Conservation (phyloP, 2,797 vertebrate species). For the Chanos chanos region DNA sequence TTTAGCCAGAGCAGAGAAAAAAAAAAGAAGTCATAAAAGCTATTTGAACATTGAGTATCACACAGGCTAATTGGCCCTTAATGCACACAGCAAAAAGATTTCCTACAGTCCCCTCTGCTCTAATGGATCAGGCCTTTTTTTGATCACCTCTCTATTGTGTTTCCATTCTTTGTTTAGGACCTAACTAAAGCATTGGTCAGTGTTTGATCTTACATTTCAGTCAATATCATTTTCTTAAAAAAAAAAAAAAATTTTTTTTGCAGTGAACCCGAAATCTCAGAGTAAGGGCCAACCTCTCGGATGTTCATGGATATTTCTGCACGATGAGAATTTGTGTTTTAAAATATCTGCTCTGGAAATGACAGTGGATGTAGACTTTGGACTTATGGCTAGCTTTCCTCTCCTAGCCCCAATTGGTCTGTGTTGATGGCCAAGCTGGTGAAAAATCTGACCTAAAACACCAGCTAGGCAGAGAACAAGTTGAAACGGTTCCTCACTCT, state of each 20-base stretch:
- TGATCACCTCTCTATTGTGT: constrained; percentile 6
- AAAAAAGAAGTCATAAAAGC: constrained; percentile 27
- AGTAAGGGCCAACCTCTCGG: too few relatives aligned
- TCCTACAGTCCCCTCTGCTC: constrained; percentile 26
- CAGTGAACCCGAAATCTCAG: too few relatives aligned
- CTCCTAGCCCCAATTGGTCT: constrained; percentile 20
- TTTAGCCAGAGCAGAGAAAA: constrained; percentile 28
- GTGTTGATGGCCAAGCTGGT: constrained; percentile 40
- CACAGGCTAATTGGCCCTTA: constrained; percentile 42
- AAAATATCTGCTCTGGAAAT: too few relatives aligned
- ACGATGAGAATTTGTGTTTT: too few relatives aligned
- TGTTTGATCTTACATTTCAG: constrained; percentile 2
- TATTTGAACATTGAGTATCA: constrained; percentile 43
- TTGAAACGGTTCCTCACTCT: constrained; percentile 54
- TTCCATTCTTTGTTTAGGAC: constrained; percentile 23
- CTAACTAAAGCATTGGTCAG: constrained; percentile 9
- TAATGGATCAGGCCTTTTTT: constrained; percentile 16
- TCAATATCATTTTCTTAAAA: constrained; percentile 2
- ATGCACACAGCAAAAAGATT: constrained; percentile 38
- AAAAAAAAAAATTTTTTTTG: not conserved
- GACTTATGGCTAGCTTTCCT: constrained; percentile 6
- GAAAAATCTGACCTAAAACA: constrained; percentile 52
- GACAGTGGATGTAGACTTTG: constrained; percentile 1
- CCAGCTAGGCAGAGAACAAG: constrained; percentile 50
- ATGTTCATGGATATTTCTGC: too few relatives aligned